Base-by-base conservation (phyloP, 1,140 invertebrate genomes). In the Drosophila mauritiana region DNA sequence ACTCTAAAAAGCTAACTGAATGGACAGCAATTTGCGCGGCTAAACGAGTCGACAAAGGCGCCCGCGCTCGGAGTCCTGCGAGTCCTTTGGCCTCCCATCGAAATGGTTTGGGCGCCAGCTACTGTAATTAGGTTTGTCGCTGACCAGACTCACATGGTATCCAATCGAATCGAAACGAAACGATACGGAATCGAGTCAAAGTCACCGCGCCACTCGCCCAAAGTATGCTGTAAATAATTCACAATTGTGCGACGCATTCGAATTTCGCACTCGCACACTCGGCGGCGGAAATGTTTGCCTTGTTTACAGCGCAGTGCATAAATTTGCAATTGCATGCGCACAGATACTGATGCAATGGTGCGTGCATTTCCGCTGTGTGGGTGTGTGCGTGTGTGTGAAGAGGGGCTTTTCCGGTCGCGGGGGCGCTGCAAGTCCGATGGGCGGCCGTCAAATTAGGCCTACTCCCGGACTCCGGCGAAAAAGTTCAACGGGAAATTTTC, bases 241-340 rank as follows among this genome's bases (percentile, higher is more conserved):
- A 83, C 62, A 82, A 86, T 72, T 82, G 65, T 42, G 70, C 65
- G 59, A 68, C 68, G 77, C 73, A 75, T 74, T 79, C 76, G 69
- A 73, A 68, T 77, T 73, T 68, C 61, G 69, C 73, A 62, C 61
- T 79, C 55, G 36, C 49, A 22, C 49, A 27, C 37, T 36, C 12
- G 25, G 36, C 25, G 59, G 58, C 64, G 83, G 83, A 88, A 88
- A 88, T 88, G 83, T 88, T 89, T 88, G 80, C 76, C 75, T 80
- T 89, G 84, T 88, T 88, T 88, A 88, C 83, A 89, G 70, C 80
- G 80, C 80, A 88, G 84, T 84, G 83, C 83, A 88, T 88, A 88
- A 88, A 89, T 88, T 88, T 80, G 83, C 84, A 88, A 88, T 88
- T 86, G 83, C 83, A 80, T 62, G 59, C 83, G 15, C 11, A 51